Percentiles rank a stretch among this genome's conserved stretches.
phyloP scores from a whole-genome alignment of 2,113 vertebrate genomes.

The Nestor notabilis region DNA sequence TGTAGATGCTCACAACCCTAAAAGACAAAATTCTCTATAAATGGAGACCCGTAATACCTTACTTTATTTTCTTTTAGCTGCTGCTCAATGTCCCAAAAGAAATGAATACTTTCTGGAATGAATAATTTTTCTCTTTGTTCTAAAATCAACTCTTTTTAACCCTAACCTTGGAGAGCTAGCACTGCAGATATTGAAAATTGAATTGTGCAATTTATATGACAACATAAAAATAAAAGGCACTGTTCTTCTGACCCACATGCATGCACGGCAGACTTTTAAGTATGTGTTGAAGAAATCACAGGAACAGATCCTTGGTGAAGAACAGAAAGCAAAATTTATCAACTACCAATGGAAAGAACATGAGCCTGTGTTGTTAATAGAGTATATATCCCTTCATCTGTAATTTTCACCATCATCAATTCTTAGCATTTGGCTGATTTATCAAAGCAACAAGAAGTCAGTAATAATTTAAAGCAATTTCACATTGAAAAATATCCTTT shows the following conservation, averaged over 20 bases:
- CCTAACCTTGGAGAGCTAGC: not conserved
- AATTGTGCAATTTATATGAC: not conserved
- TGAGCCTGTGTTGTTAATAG: not conserved
- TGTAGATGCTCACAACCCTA: not conserved
- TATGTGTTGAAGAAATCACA: not conserved
- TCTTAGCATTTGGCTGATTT: not conserved
- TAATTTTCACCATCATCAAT: not conserved
- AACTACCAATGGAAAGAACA: not conserved
- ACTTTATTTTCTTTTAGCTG: not conserved
- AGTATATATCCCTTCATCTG: fast-evolving
- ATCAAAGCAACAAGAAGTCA: not conserved
- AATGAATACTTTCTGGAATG: not conserved
- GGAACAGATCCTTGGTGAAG: not conserved
- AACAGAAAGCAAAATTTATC: not conserved
- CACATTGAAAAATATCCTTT: not conserved
- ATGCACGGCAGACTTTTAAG: not conserved
- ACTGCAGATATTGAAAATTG: not conserved
- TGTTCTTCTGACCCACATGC: not conserved
- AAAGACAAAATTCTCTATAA: not conserved
- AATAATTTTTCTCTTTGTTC: not conserved
- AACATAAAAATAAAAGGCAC: not conserved
- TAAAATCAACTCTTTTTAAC: not conserved
- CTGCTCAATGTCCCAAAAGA: not conserved
- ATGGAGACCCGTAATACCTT: not conserved
- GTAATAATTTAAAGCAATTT: not conserved